Base-by-base conservation (phyloP, 2,113 vertebrate genomes). In the Thalassoma bifasciatum region DNA sequence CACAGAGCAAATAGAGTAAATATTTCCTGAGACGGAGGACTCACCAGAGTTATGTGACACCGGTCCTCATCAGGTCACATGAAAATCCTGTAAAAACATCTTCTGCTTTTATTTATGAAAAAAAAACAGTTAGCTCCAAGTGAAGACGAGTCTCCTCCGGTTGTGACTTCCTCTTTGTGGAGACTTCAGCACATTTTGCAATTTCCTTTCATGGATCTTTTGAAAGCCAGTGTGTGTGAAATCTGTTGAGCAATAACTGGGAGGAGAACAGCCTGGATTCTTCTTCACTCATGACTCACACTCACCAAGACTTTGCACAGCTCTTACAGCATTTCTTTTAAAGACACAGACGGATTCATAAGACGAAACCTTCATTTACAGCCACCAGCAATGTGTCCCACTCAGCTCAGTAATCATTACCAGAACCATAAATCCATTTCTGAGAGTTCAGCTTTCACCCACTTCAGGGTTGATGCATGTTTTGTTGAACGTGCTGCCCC, bases 121-220 rank as follows among this genome's bases (percentile, higher is more conserved):
- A 54, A 75, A 5, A 36, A 19, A 5, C 13, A 12, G 3, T n/a
- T 4, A 11, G 30, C 11, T 8, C 30, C 22, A 1, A 24, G 1
- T 8, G 66, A 16, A 62, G 26, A 51, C 16, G 52, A 40, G 59
- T 50, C 17, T 16, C 64, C 52, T 54, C 42, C 57, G 7, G 69
- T 26, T 71, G 8, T 5, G 44, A 84, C 83, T 88, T 90, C 89
- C 85, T 72, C 75, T 79, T 86, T 50, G 67, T 22, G 30, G 30
- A 78, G 76, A 53, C 50, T 60, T 30, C 2, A 12, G 75, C 62
- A 68, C 72, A 78, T 90, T 83, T 84, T 84, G 89, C 78, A 86
- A 90, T 68, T 81, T 90, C 89, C 87, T 81, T 49, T 26, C 24
- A 60, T 11, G 59, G 69, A 77, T 81, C 76, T 86, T 72, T 77